phyloP scores from a whole-genome alignment of 2,797 vertebrate genomes.

The Falco berigora region DNA sequence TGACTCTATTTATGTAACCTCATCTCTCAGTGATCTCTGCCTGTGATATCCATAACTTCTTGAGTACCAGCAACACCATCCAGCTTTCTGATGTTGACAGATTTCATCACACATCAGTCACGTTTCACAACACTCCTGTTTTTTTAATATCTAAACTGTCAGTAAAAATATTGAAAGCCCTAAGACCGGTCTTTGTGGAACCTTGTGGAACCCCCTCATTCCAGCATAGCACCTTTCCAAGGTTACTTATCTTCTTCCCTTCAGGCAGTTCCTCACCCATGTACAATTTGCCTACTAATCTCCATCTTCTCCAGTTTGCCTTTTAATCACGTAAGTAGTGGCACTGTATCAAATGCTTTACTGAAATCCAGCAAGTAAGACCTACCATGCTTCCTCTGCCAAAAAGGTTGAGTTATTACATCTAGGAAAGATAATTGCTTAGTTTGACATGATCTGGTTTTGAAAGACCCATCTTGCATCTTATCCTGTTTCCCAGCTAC shows the following conservation, averaged over 20 bases:
- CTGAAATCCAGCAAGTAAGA: background rate
- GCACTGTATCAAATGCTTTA: background rate
- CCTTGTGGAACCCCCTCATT: background rate
- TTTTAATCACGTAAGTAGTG: background rate
- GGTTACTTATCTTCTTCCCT: background rate
- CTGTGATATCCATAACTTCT: background rate
- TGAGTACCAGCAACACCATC: background rate
- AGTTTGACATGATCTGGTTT: background rate
- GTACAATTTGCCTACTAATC: background rate
- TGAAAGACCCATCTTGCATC: background rate
- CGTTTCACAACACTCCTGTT: background rate
- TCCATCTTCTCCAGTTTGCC: background rate
- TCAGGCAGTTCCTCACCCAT: background rate
- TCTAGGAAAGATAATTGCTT: background rate
- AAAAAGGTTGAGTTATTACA: background rate
- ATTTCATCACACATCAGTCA: constrained; percentile 17
- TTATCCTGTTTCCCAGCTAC: background rate
- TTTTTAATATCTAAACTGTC: background rate
- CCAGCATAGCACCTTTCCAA: background rate
- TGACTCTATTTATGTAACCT: background rate
- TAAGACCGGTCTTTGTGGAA: background rate
- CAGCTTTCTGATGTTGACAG: background rate
- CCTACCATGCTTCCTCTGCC: background rate
- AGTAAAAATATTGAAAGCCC: background rate
- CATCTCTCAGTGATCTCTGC: background rate